A percentile compares a stretch with the other conserved stretches of the same genome.
Evolutionary conservation across 2,113 vertebrate genomes (phyloP).

Genomic region (Tautogolabrus adspersus): DNA sequence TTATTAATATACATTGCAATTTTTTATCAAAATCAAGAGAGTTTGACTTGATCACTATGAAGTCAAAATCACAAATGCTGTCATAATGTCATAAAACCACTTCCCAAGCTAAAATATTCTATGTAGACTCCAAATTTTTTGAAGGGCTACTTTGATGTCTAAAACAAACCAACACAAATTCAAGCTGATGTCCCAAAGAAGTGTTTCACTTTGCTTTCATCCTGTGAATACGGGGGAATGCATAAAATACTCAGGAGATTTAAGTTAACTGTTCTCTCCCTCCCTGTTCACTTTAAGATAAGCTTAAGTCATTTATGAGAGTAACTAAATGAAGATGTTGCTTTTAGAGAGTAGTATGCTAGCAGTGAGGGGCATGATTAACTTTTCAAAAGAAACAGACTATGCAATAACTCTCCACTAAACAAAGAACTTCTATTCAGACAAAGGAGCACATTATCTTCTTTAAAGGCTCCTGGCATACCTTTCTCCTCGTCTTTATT

Average conservation of each 20-base stretch:
- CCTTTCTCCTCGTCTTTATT: constrained; percentile 32
- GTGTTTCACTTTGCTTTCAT: neutral
- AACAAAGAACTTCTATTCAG: constrained; percentile 24
- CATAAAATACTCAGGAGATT: neutral
- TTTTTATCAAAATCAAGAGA: no score
- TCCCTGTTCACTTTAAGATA: constrained; percentile 29
- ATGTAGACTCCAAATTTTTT: no score
- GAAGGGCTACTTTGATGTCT: neutral
- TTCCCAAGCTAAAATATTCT: no score
- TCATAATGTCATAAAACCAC: no score
- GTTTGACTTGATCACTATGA: no score
- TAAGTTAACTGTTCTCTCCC: constrained; percentile 20
- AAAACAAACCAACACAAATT: neutral
- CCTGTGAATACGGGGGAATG: neutral
- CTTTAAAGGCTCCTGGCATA: constrained; percentile 33
- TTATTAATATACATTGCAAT: no score
- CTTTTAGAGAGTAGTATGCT: neutral
- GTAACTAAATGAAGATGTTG: neutral
- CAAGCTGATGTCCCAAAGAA: neutral
- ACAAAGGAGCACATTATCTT: neutral
- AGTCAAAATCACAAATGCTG: no score
- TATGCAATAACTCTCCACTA: neutral
- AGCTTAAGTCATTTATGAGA: neutral
- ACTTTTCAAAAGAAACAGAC: neutral
- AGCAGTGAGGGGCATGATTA: neutral